Percentiles rank a stretch among this genome's conserved stretches.
phyloP scores from a whole-genome alignment of 2,113 vertebrate genomes.

The Desmodus rotundus region DNA sequence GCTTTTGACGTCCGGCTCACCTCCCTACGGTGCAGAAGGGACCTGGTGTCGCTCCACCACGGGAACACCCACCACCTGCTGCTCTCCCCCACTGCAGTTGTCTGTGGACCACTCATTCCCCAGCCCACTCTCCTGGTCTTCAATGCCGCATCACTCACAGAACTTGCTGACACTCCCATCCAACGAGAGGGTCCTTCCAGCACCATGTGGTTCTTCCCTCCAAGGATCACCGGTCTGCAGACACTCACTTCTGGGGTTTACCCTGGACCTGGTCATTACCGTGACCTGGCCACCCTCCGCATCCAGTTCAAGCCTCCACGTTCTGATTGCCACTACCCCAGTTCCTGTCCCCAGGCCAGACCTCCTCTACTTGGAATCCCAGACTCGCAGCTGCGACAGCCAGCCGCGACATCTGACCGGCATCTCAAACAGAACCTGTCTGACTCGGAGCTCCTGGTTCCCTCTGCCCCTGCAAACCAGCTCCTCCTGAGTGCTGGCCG shows the following conservation, averaged over 20 bases:
- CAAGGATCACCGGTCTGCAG: neutral
- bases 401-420: neutral
- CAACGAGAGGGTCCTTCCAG: neutral
- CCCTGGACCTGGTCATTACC: neutral
- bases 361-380: neutral
- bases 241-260: neutral
- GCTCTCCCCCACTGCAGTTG: too few relatives aligned
- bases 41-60: too few relatives aligned
- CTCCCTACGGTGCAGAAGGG: neutral
- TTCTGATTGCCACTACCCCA: neutral
- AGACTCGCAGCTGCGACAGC: neutral
- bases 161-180: accelerated
- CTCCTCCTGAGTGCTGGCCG: neutral
- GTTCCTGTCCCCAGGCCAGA: neutral
- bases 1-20: neutral
- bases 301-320: neutral
- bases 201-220: neutral
- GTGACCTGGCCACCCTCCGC: neutral
- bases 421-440: neutral
- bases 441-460: neutral
- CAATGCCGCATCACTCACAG: neutral
- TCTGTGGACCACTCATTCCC: neutral
- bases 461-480: neutral
- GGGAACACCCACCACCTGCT: too few relatives aligned
- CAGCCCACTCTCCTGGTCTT: neutral